phyloP scores from a whole-genome alignment of 2,113 vertebrate genomes.

The Nycticebus coucang region DNA sequence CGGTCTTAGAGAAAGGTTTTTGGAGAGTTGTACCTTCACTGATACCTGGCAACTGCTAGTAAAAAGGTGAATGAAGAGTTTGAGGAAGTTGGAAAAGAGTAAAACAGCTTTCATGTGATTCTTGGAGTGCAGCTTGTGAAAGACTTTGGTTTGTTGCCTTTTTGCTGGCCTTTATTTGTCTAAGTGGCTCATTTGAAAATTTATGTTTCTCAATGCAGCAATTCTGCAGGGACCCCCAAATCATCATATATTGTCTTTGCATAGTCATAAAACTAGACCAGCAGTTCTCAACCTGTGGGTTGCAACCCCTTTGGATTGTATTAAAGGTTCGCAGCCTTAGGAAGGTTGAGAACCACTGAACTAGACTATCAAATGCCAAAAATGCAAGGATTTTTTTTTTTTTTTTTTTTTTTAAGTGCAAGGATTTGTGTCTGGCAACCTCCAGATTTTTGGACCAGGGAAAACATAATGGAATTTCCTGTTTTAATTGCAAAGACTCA shows the following conservation, averaged over 20 bases:
- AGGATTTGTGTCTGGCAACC: not conserved
- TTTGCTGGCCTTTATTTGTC: not conserved
- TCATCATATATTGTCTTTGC: not conserved
- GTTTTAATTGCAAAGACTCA: conserved; percentile 48
- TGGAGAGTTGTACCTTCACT: not conserved
- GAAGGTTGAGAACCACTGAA: too few species aligned
- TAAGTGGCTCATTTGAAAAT: not conserved
- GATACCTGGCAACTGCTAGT: not conserved
- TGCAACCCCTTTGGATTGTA: too few species aligned
- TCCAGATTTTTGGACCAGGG: not conserved
- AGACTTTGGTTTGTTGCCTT: not conserved
- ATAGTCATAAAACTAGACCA: not conserved
- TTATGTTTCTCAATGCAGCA: not conserved
- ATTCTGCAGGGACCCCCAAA: not conserved
- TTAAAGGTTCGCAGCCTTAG: too few species aligned
- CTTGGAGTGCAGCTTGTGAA: not conserved
- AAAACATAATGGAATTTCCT: conserved; percentile 58
- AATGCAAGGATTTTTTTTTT: not conserved
- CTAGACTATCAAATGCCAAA: too few species aligned
- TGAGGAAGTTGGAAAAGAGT: not conserved
- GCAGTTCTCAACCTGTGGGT: too few species aligned
- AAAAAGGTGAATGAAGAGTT: not conserved
- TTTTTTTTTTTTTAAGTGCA: too few species aligned
- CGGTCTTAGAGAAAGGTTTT: not conserved
- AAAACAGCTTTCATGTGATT: not conserved